Evolutionary conservation across 2,888 invertebrate species (phyloP), one percentile per base, ranked within the genome.

Genomic region (Bembecia ichneumoniformis): DNA sequence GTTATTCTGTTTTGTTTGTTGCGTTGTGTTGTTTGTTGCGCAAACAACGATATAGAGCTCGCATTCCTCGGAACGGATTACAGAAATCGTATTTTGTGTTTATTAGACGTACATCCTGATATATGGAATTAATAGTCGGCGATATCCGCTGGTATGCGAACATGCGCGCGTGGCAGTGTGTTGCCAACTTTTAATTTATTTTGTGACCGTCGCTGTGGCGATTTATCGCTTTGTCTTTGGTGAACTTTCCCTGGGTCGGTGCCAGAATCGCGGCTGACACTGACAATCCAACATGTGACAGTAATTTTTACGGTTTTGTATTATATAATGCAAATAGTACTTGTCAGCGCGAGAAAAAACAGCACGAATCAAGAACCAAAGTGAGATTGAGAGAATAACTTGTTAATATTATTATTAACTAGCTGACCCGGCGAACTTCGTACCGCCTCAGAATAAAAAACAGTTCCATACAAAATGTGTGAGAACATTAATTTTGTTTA

Each of bases 151-250:
- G 49, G 52, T 47, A 55, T 51, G 4, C 34, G 46, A 46, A 13
- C 34, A 16, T 36, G 10, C 15, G n/a, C 20, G 20, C 56, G 54
- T 53, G 58, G 57, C 59, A 52, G 51, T 57, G 50, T 59, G 62
- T 58, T 62, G 62, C 62, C 64, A 68, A 67, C 59, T 64, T 67
- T 66, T 62, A 65, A 70, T 69, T 67, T 69, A 69, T 66, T 58
- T 52, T 11, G 34, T 14, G 46, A 40, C 48, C 15, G 48, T 7
- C 47, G 46, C 50, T 48, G 49, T 46, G 49, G 52, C 56, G 57
- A 67, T 63, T 63, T 67, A 67, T 62, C 55, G 59, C 60, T 57
- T 58, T 63, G 60, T 61, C 59, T 66, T 58, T 46, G 20, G 20
- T 13, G 13, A 20, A 43, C 7, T 43, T 46, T 46, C 46, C 16